Base-by-base conservation (phyloP, 2,888 invertebrate species). In the Metacarcinus magister region DNA sequence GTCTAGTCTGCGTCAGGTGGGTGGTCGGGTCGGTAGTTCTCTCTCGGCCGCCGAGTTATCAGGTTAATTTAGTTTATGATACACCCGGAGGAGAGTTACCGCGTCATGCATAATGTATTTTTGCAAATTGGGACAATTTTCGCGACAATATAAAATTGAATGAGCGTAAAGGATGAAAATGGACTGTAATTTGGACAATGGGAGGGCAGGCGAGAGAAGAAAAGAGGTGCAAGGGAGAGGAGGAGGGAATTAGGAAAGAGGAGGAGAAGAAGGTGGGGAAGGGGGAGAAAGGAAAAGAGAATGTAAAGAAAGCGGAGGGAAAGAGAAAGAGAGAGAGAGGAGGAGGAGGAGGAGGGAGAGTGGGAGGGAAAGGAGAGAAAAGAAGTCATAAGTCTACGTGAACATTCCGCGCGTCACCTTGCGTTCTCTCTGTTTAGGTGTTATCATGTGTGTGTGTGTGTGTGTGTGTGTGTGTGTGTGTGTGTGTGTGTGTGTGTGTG, bases 121-220 rank as follows among this genome's bases (percentile, higher is more conserved):
- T 95, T 96, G 93, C 94, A 94, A 96, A 96, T 94, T 96, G 96
- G 96, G 75, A 94, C 96, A 96, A 96, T 96, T 96, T 95, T 96
- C 96, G 96, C 96, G 96, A 96, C 96, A 96, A 96, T 96, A 96
- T 96, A 94, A 96, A 96, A 96, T 96, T 94, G 96, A 96, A 96
- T 96, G 96, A 94, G 96, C 96, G 90, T 92, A 48, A 96, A 94
- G 92, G 96, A 96, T 94, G 96, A 96, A 96, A 96, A 96, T 94
- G 94, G 96, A 94, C 94, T 75, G 92, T 92, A 96, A 96, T 96
- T 96, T 96, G 46, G 93, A 44, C 93, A 60, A 46, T 48, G 92
- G 67, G 54, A 39, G 87, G 43, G 4, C 19, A 13, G 43, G 94
- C 46, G 75, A 48, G 54, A 19, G 95, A n/a, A 19, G 48, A 44